Base-by-base conservation (phyloP, 2,113 vertebrate genomes). In the Buteo buteo region DNA sequence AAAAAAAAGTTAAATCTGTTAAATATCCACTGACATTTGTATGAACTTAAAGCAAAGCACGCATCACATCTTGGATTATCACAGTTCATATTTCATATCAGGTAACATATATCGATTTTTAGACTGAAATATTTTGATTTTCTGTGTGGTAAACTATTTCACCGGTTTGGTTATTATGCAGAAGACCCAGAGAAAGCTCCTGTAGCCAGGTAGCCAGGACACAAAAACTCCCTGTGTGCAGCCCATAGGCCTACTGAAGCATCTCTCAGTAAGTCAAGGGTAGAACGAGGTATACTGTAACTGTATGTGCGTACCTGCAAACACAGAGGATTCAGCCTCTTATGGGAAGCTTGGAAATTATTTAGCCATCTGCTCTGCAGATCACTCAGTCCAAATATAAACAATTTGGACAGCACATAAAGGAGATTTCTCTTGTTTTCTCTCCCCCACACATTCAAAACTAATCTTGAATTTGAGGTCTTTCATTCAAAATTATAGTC, bases 21-120 rank as follows among this genome's bases (percentile, higher is more conserved):
- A 95, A 93, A 92, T 90, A 94, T 95, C 85, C 71, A 44, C 88
- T 92, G 92, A 96, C 78, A 86, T 96, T 95, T 93, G 22, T 77
- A 80, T 73, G 87, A 96, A 94, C 84, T 87, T 77, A 87, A 91
- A 89, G 70, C 31, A 77, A 82, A 73, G 42, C 54, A 80, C 1
- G 22, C 26, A 62, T 66, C 71, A 44, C 44, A 72, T 94, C 70
- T 85, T 49, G 13, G 58, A 65, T 82, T 73, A 80, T 73, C 58
- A 80, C 45, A 77, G 91, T 31, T 90, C 87, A 64, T 79, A 58
- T 62, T 77, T 72, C 40, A n/a, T 65, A 78, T 71, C 72, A 86
- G 44, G 65, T 74, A 91, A 81, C 19, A 64, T 47, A 32, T 24
- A 87, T 64, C 2, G 2, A 54, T 42, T 80, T 76, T 72, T 58